Base-by-base conservation (phyloP, 2,888 invertebrate species). In the Gastrophysa polygoni region DNA sequence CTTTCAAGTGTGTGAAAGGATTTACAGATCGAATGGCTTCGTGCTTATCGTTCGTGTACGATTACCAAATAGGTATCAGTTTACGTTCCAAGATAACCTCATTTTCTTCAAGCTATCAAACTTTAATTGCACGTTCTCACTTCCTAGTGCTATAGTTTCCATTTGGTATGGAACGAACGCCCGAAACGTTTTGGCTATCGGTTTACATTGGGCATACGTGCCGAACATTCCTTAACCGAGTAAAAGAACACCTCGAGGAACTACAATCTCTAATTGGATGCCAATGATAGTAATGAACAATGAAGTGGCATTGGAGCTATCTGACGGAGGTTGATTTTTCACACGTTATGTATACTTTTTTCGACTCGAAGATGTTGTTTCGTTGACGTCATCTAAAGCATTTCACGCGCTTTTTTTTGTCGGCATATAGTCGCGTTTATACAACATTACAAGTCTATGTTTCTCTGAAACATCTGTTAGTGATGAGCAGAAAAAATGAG, bases 1-100 rank as follows among this genome's bases (percentile, higher is more conserved):
- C 61, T 54, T 29, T 43, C 51, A 62, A 62, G 61, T 62, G 61
- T 62, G 61, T 57, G 61, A 57, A 61, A 57, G 43, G 56, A 57
- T 60, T 49, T 60, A 14, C 38, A 49, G 57, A 60, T 60, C 55
- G 48, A 60, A 60, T 60, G 21, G 49, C 60, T 49, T 34, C 21
- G 18, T 17, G 6, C 28, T 38, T 48, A 8, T 59, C 38, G 47
- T 47, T 24, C 7, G 47, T 54, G 38, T 59, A 54, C 29, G 29
- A 60, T 60, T 60, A 60, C 60, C 17, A 20, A 47, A 44, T 47
- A 24, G 38, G 34, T 52, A 59, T 54, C 18, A 20, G 46, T 54
- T 54, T 54, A 54, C 54, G 44, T 34, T 51, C 32, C 34, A 18
- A 51, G 24, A 24, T 24, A 24, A 24, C 24, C 7, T 7, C 3